Evolutionary conservation across 1,140 invertebrate genomes (phyloP).

Genomic region (Temnothorax curvispinosus): DNA sequence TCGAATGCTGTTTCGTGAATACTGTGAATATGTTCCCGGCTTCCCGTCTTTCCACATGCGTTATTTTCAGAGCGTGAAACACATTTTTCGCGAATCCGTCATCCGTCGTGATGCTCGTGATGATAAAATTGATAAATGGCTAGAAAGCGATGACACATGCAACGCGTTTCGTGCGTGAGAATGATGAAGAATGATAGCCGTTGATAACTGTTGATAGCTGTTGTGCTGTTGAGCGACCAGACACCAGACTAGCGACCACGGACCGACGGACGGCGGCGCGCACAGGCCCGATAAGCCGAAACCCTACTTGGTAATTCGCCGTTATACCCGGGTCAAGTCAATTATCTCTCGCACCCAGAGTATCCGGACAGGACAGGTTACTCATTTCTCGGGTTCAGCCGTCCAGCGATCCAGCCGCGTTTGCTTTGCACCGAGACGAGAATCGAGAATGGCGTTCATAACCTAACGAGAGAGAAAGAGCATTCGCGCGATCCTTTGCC

Average conservation of each 20-base stretch:
- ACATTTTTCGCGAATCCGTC: neutral
- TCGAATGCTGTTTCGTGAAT: neutral
- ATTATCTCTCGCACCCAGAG: neutral
- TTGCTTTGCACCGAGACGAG: neutral
- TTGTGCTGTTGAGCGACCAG: too few species aligned
- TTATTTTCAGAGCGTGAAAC: neutral
- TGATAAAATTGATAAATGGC: neutral
- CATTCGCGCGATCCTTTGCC: neutral
- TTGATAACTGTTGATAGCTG: too few species aligned
- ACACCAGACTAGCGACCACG: neutral
- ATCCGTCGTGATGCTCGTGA: too few species aligned
- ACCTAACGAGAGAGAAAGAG: neutral
- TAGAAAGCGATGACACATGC: neutral
- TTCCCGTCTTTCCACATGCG: neutral
- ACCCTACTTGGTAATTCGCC: neutral
- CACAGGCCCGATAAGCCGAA: too few species aligned
- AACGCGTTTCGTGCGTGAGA: neutral
- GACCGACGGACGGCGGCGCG: too few species aligned
- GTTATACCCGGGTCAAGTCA: neutral
- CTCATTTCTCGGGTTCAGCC: neutral
- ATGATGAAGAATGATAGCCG: too few species aligned
- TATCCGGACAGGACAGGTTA: too few species aligned
- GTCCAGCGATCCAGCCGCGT: too few species aligned
- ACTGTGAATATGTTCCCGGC: too few species aligned
- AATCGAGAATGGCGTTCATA: neutral